Conservation (phyloP, 2,113 vertebrate genomes). For the Irena cyanogastra region DNA sequence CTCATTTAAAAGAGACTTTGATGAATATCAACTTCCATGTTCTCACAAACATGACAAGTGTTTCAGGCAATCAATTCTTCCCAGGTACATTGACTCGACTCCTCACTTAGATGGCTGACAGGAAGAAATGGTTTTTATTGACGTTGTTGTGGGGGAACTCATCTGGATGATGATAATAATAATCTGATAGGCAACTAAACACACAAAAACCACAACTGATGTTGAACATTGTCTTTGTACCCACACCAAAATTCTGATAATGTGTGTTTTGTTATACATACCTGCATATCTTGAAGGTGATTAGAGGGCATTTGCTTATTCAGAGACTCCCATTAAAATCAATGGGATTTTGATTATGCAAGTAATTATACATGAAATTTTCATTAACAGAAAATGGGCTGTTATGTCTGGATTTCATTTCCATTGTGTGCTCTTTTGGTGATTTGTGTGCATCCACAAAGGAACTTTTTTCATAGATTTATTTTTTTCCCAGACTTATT, state of each 20-base stretch:
- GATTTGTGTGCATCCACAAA: background rate
- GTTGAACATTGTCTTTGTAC: background rate
- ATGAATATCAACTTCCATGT: background rate
- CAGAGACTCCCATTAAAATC: background rate
- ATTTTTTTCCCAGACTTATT: background rate
- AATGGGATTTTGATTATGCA: background rate
- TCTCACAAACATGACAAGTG: background rate
- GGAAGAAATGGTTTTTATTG: background rate
- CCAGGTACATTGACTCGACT: background rate
- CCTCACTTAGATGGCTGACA: background rate
- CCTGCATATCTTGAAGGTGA: background rate
- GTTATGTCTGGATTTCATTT: background rate
- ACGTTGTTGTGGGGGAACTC: background rate
- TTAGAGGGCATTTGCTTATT: background rate
- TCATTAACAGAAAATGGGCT: background rate
- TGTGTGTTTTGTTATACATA: background rate
- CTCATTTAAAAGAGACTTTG: constrained; percentile 15
- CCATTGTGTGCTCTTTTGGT: background rate
- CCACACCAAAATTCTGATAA: background rate
- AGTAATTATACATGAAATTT: background rate
- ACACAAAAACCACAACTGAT: background rate
- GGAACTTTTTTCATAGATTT: background rate
- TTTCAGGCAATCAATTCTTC: background rate
- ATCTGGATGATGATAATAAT: background rate
- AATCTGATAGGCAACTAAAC: background rate